A percentile compares a stretch with the other conserved stretches of the same genome.
phyloP scores from a whole-genome alignment of 2,113 vertebrate species.

The Poeciliopsis prolifica region DNA sequence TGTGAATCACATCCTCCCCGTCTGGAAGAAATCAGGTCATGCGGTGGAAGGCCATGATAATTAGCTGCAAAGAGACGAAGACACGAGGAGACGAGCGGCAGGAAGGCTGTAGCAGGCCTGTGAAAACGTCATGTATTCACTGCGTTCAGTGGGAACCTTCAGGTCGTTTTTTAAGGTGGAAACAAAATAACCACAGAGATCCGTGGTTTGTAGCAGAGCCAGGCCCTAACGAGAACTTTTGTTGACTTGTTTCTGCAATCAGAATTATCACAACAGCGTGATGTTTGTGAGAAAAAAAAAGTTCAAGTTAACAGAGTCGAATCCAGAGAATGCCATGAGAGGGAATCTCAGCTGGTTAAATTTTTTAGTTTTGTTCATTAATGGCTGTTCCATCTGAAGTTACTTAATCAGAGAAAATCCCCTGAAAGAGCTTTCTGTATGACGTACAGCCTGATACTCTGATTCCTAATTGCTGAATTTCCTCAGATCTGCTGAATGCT shows the following conservation, averaged over 20 bases:
- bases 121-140: too few species aligned
- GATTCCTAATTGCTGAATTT: slow-evolving; percentile 60
- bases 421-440: slow-evolving; percentile 25
- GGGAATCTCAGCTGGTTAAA: slow-evolving; percentile 11
- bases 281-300: neutral
- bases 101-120: neutral
- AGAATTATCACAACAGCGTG: slow-evolving; percentile 34
- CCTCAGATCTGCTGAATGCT: slow-evolving; percentile 47
- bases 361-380: slow-evolving; percentile 33
- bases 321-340: neutral
- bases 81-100: slow-evolving; percentile 10
- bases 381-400: slow-evolving; percentile 48
- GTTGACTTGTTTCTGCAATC: slow-evolving; percentile 52
- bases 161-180: slow-evolving; percentile 2
- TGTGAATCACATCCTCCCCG: slow-evolving; percentile 40
- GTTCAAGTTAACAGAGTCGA: neutral
- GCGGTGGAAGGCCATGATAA: slow-evolving; percentile 30
- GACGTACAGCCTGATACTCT: slow-evolving; percentile 40
- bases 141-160: neutral
- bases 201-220: slow-evolving; percentile 27
- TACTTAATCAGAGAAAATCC: slow-evolving; percentile 63
- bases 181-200: slow-evolving; percentile 22
- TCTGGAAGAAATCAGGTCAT: slow-evolving; percentile 31
- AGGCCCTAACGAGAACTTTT: slow-evolving; percentile 10
- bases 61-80: slow-evolving; percentile 26